Evolutionary conservation across 2,797 vertebrate species (phyloP).

Genomic region (Danio tinwini): DNA sequence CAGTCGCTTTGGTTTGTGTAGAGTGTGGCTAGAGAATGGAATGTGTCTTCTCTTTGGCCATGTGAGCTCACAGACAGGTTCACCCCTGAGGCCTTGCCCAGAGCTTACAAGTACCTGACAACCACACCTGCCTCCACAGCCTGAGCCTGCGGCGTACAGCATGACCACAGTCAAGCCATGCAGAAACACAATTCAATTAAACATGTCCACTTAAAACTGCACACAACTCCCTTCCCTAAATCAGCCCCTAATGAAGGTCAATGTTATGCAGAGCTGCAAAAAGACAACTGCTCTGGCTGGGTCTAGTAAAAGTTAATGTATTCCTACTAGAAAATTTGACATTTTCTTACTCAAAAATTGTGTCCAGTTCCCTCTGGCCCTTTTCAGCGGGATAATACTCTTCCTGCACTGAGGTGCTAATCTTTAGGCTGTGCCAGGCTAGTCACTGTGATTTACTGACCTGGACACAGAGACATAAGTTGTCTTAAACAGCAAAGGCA

Average conservation of each 20-base stretch:
- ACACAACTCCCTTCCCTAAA: slow-evolving; percentile 53
- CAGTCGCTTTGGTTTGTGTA: slow-evolving; percentile 9
- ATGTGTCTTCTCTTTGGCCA: not conserved
- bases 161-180: slow-evolving; percentile 7
- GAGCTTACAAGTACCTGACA: slow-evolving; percentile 38
- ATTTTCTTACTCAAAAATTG: slow-evolving; percentile 61
- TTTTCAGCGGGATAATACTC: slow-evolving; percentile 7
- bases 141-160: slow-evolving; percentile 3
- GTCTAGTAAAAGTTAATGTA: slow-evolving; percentile 73
- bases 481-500: not conserved
- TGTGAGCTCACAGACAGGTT: not conserved
- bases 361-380: slow-evolving; percentile 39
- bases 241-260: slow-evolving; percentile 68
- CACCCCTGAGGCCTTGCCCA: slow-evolving; percentile 39
- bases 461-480: not conserved
- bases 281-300: slow-evolving; percentile 60
- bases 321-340: slow-evolving; percentile 63
- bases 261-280: slow-evolving; percentile 60
- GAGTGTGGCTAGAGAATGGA: not conserved
- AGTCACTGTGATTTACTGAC: slow-evolving; percentile 4
- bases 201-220: slow-evolving; percentile 42
- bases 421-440: not conserved
- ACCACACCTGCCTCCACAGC: not conserved
- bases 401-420: slow-evolving; percentile 24
- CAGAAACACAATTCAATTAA: slow-evolving; percentile 32